Base-by-base conservation (phyloP, 2,113 vertebrate species). In the Phalacrocorax aristotelis region DNA sequence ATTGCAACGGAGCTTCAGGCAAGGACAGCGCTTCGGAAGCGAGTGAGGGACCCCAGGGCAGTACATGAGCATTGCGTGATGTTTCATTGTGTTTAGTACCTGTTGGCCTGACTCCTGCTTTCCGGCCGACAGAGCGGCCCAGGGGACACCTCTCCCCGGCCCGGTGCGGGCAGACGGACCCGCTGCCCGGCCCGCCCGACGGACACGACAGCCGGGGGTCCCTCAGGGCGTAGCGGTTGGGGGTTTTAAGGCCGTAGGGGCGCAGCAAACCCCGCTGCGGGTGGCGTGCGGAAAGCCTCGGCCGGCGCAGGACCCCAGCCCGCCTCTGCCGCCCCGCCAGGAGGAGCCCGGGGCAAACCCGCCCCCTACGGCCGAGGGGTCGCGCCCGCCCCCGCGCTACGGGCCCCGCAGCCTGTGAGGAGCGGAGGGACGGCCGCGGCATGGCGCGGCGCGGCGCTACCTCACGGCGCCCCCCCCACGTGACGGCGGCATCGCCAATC, bases 11-110 rank as follows among this genome's bases (percentile, higher is more conserved):
- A 62, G 23, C 26, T 15, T 19, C 20, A 64, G 60, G 20, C 36
- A 54, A 32, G 22, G 71, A 46, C 11, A 54, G 66, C 48, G 3
- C 66, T 49, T 62, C 34, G 36, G 1, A 1, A 32, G 32, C n/a
- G 7, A 4, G 34, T 2, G 40, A 83, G 44, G 54, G 38, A 30
- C 36, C 16, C 10, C 20, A 25, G 30, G 10, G 15, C 1, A 0
- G 23, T 6, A n/a, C 38, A 4, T 2, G 16, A 58, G 38, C 23
- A 6, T n/a, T 5, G 16, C 2, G 23, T 2, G 44, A 12, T 18
- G 13, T 48, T 11, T 12, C 26, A 23, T 25, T 0, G 27, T 17
- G 46, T 32, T n/a, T 6, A 13, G 32, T 16, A 11, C 7, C 55
- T 21, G 44, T 10, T 6, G 15, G 42, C 30, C 18, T 4, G 22